Evolutionary conservation across 1,140 invertebrate species (phyloP), one percentile per base, ranked within the genome.

Genomic region (Cydia splendana): DNA sequence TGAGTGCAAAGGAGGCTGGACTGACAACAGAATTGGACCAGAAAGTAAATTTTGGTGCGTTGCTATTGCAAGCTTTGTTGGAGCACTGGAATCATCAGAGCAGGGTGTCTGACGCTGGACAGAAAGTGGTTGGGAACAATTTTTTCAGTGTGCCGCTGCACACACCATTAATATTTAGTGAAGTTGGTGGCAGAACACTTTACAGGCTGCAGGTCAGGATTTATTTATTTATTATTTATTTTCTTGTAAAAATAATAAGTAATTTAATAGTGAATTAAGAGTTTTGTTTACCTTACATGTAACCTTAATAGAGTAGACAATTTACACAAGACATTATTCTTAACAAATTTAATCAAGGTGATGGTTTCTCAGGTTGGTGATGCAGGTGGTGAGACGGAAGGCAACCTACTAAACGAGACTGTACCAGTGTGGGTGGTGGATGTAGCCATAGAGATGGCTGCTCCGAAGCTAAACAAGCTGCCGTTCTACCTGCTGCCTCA

Each of bases 151-250:
- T 99, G 78, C 98, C 99, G 71, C 95, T 96, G 48, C 99, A 99
- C 90, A 99, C 98, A 42, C 99, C 99, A 15, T 95, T 99, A 75
- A 99, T 99, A 86, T 98, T 99, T 90, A 99, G 98, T 94, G 98
- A 99, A 95, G 97, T 98, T 73, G 98, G 98, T 62, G 98, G 98
- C 2, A 95, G 98, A 84, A 99, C 98, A 4, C 91, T 99, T 75
- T 98, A 99, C 83, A 88, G 91, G 75, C 71, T 93, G 18, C 89
- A 90, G 85, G 91, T 93, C 75, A 74, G 77, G 20, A 62, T 53
- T 75, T 2, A n/a, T 28, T 30, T 48, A 76, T 57, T 30, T 75
- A 62, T 30, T 24, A 9, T 34, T 9, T 15, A 5, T 57, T 28
- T 42, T 45, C 13, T 13, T 45, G 10, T 13, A 45, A 4, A 30